A percentile compares a stretch with the other conserved stretches of the same genome.
These are phyloP conservation scores for Tamandua tetradactyla DNA, from an alignment of 2,797 vertebrate species.

Conservation along the genomic window DNA sequence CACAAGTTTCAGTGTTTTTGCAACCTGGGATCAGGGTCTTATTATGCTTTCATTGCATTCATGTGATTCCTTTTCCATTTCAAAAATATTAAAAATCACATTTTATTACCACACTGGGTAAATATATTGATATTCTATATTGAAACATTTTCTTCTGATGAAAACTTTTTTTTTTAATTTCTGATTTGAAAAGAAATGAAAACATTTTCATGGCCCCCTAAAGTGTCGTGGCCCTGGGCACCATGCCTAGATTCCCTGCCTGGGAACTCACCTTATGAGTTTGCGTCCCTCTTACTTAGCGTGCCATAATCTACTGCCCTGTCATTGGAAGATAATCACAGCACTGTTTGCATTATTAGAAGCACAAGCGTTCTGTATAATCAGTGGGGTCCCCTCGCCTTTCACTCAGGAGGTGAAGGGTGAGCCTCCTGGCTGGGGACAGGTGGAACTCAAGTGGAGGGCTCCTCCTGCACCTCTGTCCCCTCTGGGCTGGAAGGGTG, in stretches of 20 bases:
- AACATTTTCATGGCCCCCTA: too few relatives aligned
- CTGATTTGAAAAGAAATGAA: neutral
- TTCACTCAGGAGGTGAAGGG: neutral
- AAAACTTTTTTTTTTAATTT: neutral
- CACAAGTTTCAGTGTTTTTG: neutral
- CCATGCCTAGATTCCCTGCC: too few relatives aligned
- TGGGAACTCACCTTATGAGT: too few relatives aligned
- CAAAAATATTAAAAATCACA: neutral
- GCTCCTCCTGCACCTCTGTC: too few relatives aligned
- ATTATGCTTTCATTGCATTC: neutral
- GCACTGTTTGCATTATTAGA: rapidly evolving
- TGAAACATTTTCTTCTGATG: neutral
- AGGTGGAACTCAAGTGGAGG: too few relatives aligned
- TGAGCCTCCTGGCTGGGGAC: neutral
- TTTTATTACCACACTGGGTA: too few relatives aligned
- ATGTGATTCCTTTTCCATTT: neutral
- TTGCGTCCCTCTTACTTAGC: neutral
- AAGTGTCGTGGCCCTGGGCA: too few relatives aligned
- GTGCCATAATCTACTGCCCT: neutral
- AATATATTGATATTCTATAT: neutral
- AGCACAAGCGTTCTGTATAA: neutral
- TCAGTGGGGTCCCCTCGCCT: neutral
- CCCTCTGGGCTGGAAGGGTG: too few relatives aligned
- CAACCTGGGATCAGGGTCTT: neutral
- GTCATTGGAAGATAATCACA: neutral